phyloP scores from a whole-genome alignment of 2,888 invertebrate genomes.

The Cephonodes hylas region DNA sequence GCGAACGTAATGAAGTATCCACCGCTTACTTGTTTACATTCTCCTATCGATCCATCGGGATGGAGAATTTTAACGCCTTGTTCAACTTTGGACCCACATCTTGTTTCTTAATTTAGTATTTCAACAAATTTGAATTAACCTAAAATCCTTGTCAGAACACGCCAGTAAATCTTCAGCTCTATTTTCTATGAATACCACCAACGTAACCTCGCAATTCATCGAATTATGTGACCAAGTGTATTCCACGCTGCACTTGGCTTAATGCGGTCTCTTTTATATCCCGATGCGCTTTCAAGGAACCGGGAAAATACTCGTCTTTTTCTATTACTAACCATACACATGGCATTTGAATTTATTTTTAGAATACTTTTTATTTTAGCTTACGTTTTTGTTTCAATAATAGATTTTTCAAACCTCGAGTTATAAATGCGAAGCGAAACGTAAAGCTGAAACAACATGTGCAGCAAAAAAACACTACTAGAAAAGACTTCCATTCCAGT shows the following conservation, averaged over 20 bases:
- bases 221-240: neutral
- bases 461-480: neutral
- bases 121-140: too few relatives aligned
- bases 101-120: too few relatives aligned
- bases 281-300: neutral
- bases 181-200: neutral
- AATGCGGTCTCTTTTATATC: neutral
- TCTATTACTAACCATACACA: neutral
- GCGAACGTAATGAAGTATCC: constrained; percentile 6
- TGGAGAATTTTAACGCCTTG: neutral
- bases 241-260: neutral
- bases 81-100: neutral
- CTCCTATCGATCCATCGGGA: neutral
- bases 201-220: neutral
- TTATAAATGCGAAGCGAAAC: too few relatives aligned
- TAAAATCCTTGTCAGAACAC: neutral
- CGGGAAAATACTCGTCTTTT: neutral
- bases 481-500: neutral
- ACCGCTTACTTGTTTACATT: constrained; percentile 7
- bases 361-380: neutral
- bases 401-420: too few relatives aligned
- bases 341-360: neutral
- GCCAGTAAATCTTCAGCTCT: neutral
- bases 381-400: too few relatives aligned
- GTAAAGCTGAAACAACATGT: neutral